Conservation (phyloP, 2,888 invertebrate genomes). For the Meta bourneti region DNA sequence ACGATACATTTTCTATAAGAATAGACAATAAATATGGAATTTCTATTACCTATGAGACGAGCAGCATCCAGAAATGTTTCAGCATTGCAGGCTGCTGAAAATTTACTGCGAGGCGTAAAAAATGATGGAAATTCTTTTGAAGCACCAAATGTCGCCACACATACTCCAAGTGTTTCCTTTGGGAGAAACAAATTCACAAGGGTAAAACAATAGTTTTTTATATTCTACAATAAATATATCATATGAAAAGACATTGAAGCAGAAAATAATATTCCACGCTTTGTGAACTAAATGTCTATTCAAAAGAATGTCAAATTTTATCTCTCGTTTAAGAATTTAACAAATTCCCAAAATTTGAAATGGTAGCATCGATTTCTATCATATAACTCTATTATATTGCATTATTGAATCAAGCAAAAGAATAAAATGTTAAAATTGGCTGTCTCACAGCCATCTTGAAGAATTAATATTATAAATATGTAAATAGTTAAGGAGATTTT, state of each 20-base stretch:
- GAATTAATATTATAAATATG: too few relatives aligned
- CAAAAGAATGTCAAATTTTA: neutral
- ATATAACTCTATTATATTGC: too few relatives aligned
- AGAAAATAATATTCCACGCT: neutral
- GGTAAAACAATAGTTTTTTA: neutral
- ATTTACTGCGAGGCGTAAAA: slow-evolving; percentile 90
- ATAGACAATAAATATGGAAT: neutral
- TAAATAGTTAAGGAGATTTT: too few relatives aligned
- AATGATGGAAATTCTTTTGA: slow-evolving; percentile 93
- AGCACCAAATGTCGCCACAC: slow-evolving; percentile 89
- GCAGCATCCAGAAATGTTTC: slow-evolving; percentile 87
- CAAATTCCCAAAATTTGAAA: neutral
- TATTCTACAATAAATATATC: neutral
- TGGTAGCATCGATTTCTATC: too few relatives aligned
- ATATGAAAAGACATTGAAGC: neutral
- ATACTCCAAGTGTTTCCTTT: slow-evolving; percentile 96
- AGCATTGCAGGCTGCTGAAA: slow-evolving; percentile 87
- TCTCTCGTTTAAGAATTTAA: neutral
- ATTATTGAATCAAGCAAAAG: too few relatives aligned
- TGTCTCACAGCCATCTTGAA: too few relatives aligned
- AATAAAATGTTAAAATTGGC: too few relatives aligned
- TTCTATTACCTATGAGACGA: slow-evolving; percentile 83
- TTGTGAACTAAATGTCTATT: neutral
- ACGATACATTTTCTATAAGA: neutral
- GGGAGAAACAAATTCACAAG: neutral